A percentile compares a stretch with the other conserved stretches of the same genome.
These are phyloP conservation scores for Protosalanx chinensis DNA, from an alignment of 2,797 vertebrate species.

Conservation along the genomic window DNA sequence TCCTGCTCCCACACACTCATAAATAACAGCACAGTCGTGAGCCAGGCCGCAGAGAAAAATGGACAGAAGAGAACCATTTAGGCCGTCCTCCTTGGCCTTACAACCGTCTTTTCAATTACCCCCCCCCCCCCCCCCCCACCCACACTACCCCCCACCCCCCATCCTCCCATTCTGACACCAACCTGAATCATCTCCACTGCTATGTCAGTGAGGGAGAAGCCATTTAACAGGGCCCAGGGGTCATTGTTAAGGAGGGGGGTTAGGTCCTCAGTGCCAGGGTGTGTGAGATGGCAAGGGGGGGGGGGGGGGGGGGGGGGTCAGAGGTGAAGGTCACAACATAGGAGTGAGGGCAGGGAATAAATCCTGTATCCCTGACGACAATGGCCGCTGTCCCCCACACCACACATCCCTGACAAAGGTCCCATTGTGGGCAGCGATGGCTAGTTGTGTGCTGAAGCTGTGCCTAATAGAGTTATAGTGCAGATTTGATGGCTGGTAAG, in stretches of 20 bases:
- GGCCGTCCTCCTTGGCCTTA: constrained; percentile 65
- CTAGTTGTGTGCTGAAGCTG: constrained; percentile 71
- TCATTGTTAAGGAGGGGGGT: constrained; percentile 55
- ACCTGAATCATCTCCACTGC: constrained; percentile 59
- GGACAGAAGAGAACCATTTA: constrained; percentile 68
- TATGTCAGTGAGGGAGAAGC: constrained; percentile 27
- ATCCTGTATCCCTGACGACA: constrained; percentile 68
- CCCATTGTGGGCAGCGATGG: constrained; percentile 66
- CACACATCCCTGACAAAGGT: constrained; percentile 65
- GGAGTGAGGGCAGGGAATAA: constrained; percentile 66
- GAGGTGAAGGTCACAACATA: constrained; percentile 71
- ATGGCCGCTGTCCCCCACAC: constrained; percentile 53
- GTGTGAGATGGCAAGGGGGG: constrained; percentile 58
- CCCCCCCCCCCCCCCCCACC: background rate
- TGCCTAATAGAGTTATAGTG: constrained; percentile 76
- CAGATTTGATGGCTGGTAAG: constrained; percentile 64
- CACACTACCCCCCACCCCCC: background rate
- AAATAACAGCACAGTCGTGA: constrained; percentile 68
- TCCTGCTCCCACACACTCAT: constrained; percentile 68
- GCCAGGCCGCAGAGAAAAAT: constrained; percentile 51
- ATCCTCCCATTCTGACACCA: constrained; percentile 45
- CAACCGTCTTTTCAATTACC: constrained; percentile 65
- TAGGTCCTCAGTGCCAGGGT: constrained; percentile 51
- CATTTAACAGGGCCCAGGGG: constrained; percentile 54
- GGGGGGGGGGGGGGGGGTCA: constrained; percentile 58